Conservation (phyloP, 1,140 invertebrate species). For the Dreissena polymorpha region DNA sequence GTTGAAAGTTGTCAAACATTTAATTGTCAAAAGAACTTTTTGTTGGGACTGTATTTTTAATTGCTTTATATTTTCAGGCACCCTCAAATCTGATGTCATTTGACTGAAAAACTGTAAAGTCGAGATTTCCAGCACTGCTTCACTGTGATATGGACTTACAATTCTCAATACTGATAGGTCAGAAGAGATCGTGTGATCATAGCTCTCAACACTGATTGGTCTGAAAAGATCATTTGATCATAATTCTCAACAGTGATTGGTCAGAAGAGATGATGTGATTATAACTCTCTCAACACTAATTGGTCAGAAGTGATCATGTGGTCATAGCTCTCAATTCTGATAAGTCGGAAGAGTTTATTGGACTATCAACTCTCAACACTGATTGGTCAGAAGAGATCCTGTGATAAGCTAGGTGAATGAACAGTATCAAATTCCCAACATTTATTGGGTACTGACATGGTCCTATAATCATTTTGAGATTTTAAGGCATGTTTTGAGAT, state of each 20-base stretch:
- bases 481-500: too few species aligned
- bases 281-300: neutral
- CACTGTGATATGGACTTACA: conserved; percentile 6
- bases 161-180: conserved; percentile 2
- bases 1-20: neutral
- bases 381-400: too few species aligned
- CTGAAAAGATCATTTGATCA: conserved; percentile 12
- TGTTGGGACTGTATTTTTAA: neutral
- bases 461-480: too few species aligned
- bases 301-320: neutral
- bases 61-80: conserved; percentile 65
- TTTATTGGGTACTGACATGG: too few species aligned
- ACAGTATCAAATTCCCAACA: too few species aligned
- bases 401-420: too few species aligned
- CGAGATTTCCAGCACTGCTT: neutral
- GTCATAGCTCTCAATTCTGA: neutral
- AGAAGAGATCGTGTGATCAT: neutral
- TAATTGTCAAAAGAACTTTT: neutral
- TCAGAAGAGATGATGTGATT: neutral
- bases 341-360: conserved; percentile 7
- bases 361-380: neutral
- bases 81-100: conserved; percentile 76
- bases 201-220: conserved; percentile 2
- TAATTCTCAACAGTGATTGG: conserved; percentile 15
- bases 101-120: conserved; percentile 61